Evolutionary conservation across 2,113 vertebrate genomes (phyloP).

Genomic region (Nycticryphes semicollaris): DNA sequence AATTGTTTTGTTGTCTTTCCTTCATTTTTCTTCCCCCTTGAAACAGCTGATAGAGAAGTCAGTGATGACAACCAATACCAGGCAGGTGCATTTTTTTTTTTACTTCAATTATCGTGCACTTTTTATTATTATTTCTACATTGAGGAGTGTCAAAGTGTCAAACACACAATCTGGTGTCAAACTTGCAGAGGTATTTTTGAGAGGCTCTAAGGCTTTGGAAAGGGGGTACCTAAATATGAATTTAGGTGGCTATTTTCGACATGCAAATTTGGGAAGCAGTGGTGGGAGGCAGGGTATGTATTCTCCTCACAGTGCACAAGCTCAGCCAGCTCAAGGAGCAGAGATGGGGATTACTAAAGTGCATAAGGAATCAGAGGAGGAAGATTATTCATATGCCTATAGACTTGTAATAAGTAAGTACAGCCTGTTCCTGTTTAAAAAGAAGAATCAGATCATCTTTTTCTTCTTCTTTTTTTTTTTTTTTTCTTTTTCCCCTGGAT

Average conservation of each 20-base stretch:
- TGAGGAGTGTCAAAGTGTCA: neutral
- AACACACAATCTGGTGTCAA: neutral
- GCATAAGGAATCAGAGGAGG: neutral
- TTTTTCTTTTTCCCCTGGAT: neutral
- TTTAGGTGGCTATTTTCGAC: neutral
- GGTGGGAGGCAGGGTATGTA: neutral
- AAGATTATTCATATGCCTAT: slow-evolving; percentile 14
- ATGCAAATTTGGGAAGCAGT: neutral
- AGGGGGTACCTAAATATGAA: neutral
- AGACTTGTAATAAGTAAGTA: slow-evolving; percentile 21
- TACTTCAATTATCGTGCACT: neutral
- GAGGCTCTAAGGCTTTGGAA: neutral
- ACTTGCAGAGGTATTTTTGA: neutral
- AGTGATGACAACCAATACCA: neutral
- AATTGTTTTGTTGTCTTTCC: neutral
- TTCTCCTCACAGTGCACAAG: neutral
- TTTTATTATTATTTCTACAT: neutral
- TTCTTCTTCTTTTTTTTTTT: neutral
- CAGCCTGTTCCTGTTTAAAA: slow-evolving; percentile 1
- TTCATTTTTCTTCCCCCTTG: neutral
- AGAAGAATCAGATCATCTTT: neutral
- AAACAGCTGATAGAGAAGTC: neutral
- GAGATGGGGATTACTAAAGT: neutral
- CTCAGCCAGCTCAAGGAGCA: neutral
- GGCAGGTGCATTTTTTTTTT: neutral